Base-by-base conservation (phyloP, 2,797 vertebrate genomes). In the Aulostomus chinensis region DNA sequence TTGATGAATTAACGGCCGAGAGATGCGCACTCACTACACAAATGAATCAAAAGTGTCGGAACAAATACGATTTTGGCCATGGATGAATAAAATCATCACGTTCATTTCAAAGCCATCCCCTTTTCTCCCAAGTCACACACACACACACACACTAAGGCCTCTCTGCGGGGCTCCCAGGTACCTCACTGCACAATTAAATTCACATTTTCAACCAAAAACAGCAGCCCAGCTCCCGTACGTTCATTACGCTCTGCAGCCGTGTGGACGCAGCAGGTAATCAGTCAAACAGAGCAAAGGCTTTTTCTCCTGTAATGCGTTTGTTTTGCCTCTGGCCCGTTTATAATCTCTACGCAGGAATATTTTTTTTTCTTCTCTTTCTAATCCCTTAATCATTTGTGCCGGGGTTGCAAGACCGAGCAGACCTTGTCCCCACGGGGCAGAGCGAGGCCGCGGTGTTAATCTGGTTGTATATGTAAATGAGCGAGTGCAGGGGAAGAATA, bases 311-410 rank as follows among this genome's bases (percentile, higher is more conserved):
- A 59, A 74, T 62, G 58, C 68, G 65, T 77, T 80, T 68, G 52
- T 68, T 68, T 71, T 58, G 59, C 70, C 69, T 46, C 4, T 26
- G 43, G 59, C 59, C 54, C 77, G 64, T 84, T 83, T 73, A 68
- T 40, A 28, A 42, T 11, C 35, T 63, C 54, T 64, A 39, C 32
- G 21, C 48, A 34, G 56, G 47, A 77, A 68, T 67, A 65, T 52
- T 69, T 58, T 24, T 41, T 53, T 62, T 43, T 26, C 46, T 53
- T 28, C 46, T 48, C 72, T 73, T 59, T 51, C 51, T 79, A 72
- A 83, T 83, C 67, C 66, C 43, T 75, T 76, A 69, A 83, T 83
- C 58, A 49, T 66, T 53, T 47, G 36, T 46, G 52, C 28, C 29
- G 52, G n/a, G n/a, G 46, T 40, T 45, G 34, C 35, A 22, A 56